Evolutionary conservation across 1,140 invertebrate species (phyloP), one percentile per base, ranked within the genome.

Genomic region (Globodera rostochiensis): DNA sequence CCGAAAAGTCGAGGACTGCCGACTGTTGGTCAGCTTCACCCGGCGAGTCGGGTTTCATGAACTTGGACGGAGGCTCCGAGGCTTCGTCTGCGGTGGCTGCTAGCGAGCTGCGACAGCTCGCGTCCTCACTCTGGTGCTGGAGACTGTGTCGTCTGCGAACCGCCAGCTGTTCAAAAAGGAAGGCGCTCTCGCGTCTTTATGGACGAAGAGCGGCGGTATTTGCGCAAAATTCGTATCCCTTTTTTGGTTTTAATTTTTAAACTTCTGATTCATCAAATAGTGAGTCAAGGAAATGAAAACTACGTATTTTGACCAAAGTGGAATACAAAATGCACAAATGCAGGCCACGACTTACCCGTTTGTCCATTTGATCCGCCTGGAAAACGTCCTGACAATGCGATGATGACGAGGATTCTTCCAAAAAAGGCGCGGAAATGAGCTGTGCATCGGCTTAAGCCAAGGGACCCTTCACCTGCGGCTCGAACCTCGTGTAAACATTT

Each of bases 11-110:
- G 70, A 80, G 64, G 53, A 66, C 76, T 45, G 57, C 77, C 47
- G 73, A 79, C 77, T 53, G 77, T 78, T 78, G 77, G n/a, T 78
- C 77, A 15, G 87, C 87, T 83, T 89, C 88, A 7, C 87, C 87
- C 15, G 87, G 87, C 19, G 87, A 89, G 50, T 88, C 87, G n/a
- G 88, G 76, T 73, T 88, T 88, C 21, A 87, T 80, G 45, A 80
- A 80, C 67, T 88, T 88, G 47, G 69, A 84, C 64, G 66, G 64
- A 13, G 85, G 86, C 49, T 87, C 86, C 4, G 81, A 71, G 6
- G 84, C 84, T 73, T 88, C 87, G 73, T 88, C 87, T 8, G 88
- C 87, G 9, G 87, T 88, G 21, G 87, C 88, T 11, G 87, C 87
- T 25, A 88, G 49, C 15, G 80, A 85, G 64, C 82, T 86, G 66